Evolutionary conservation across 2,888 invertebrate species (phyloP), one percentile per base, ranked within the genome.

Genomic region (Pyrgus malvae): DNA sequence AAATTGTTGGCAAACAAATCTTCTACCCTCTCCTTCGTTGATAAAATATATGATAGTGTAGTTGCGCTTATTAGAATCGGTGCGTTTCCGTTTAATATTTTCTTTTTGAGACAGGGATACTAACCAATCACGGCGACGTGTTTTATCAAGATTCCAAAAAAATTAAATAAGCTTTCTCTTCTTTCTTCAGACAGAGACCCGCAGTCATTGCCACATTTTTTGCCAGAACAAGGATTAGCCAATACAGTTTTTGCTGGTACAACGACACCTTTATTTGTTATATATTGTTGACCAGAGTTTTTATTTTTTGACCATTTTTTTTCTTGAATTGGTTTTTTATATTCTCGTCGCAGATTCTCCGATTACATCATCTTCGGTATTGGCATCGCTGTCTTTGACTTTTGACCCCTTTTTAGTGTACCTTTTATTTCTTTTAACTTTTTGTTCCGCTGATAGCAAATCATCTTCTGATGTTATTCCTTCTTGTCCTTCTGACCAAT

Each of bases 401-500:
- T 48, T 50, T 41, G 41, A 50, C 23, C 50, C 11, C 41, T 50
- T 40, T 41, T 29, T 44, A 27, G 44, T 44, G 27, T 41, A 44
- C 9, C 23, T 51, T 44, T 48, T 38, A 40, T 48, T 48, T 48
- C 17, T 38, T 38, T 48, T 25, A 38, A 14, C 40, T 48, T 38
- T 48, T 44, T 38, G 3, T 14, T 33, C 45, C 37, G 45, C 14
- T n/a, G n/a, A n/a, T 44, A 11, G 21, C 37, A 53, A 35, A 45
- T 53, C 27, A 53, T 44, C 45, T 25, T 50, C 42, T 33, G 53
- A 44, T 16, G 33, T 21, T 31, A 40, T 45, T 38, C 16, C 44
- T 44, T 41, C 48, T 48, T 55, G 55, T 38, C 48, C 48, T 55
- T 55, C 55, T 35, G 40, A 48, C 55, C 48, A 55, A 38, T 53